phyloP scores from a whole-genome alignment of 2,888 invertebrate genomes.

The Phyllotreta striolata region DNA sequence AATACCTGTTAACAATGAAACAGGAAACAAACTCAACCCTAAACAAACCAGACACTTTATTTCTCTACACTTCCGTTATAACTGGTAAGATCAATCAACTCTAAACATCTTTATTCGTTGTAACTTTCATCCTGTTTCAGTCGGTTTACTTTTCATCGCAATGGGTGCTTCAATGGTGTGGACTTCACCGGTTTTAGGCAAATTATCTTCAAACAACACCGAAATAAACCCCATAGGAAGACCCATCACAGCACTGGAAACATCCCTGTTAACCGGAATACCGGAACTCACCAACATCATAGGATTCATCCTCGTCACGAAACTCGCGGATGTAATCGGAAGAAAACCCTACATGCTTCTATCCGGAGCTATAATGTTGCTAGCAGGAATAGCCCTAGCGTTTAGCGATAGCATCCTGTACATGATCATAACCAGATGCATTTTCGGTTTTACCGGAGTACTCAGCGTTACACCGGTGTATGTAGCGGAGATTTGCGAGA shows the following conservation, averaged over 20 bases:
- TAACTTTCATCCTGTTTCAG: no score
- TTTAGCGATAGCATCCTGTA: conserved; percentile 29
- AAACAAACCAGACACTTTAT: no score
- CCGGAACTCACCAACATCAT: conserved; percentile 33
- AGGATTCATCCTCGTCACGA: conserved; percentile 36
- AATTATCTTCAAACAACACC: conserved; percentile 32
- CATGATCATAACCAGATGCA: background rate
- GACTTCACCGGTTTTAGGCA: conserved; percentile 43
- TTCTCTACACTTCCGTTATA: no score
- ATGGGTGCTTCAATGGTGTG: conserved; percentile 30
- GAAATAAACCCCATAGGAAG: conserved; percentile 38
- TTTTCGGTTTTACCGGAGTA: background rate
- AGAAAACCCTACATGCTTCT: conserved; percentile 72
- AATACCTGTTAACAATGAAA: no score
- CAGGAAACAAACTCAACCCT: no score
- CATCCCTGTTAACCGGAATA: conserved; percentile 40
- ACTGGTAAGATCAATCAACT: no score
- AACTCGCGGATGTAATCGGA: conserved; percentile 57
- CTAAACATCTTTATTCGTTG: no score
- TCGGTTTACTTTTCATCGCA: background rate
- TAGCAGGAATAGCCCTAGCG: conserved; percentile 54
- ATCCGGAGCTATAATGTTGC: conserved; percentile 68
- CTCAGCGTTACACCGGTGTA: conserved; percentile 2
- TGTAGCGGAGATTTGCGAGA: conserved; percentile 22
- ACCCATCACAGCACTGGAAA: conserved; percentile 34